These are phyloP conservation scores for Oreortyx pictus DNA, from an alignment of 2,797 vertebrate genomes.

Conservation along the genomic window DNA sequence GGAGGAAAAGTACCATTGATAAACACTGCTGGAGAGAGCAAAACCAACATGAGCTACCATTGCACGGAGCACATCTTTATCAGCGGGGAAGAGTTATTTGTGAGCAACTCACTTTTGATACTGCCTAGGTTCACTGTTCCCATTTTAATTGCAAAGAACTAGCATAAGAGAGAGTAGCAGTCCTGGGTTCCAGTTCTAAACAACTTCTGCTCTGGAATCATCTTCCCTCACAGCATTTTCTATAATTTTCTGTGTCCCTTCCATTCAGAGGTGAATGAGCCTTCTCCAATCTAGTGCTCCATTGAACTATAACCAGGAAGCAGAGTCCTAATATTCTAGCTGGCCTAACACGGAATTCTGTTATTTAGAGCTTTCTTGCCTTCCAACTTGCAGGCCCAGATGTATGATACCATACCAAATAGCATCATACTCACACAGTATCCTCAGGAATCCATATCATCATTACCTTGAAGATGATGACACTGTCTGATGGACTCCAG, in stretches of 20 bases:
- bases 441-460: not conserved
- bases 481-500: not conserved
- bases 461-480: not conserved
- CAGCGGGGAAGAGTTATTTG: not conserved
- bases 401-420: rapidly evolving
- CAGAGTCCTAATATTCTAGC: not conserved
- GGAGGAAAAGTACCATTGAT: not conserved
- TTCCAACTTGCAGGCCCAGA: not conserved
- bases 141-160: not conserved
- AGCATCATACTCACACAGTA: not conserved
- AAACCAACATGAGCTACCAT: not conserved
- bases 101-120: not conserved
- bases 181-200: not conserved
- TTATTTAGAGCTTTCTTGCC: not conserved
- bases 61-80: not conserved
- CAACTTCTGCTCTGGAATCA: not conserved
- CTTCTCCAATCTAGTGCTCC: constrained; percentile 32
- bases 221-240: not conserved
- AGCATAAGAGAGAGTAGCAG: not conserved
- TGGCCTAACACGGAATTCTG: not conserved
- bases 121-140: not conserved
- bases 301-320: not conserved
- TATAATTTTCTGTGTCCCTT: not conserved
- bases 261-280: not conserved
- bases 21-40: not conserved